Base-by-base conservation (phyloP, 2,113 vertebrate species). In the Podilymbus podiceps region DNA sequence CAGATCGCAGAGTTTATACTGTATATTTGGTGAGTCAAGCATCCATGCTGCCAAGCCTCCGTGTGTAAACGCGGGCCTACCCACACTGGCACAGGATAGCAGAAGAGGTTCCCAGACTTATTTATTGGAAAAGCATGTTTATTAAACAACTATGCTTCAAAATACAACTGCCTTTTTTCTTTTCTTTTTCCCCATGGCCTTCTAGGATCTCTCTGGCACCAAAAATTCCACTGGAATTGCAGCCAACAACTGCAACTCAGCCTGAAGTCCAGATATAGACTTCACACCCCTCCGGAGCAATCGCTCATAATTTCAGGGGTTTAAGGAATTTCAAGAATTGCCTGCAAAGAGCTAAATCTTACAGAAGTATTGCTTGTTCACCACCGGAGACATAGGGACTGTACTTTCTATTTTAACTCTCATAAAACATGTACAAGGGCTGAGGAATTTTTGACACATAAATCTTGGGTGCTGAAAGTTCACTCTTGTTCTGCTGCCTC, bases 341-440 rank as follows among this genome's bases (percentile, higher is more conserved):
- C 56, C 84, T 76, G 27, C 8, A 75, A 89, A 67, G 83, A 89
- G 27, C 78, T 95, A 96, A 96, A 97, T 95, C 95, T 96, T 93
- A 18, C 4, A 96, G 93, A 97, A 88, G 38, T 67, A 93, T 38
- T 87, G 68, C 64, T 86, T 2, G 0, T 69, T 94, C 75, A 64
- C 88, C 71, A 75, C 79, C 80, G 42, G 85, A 97, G 85, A 94
- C 86, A 52, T 3, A 75, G 74, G 79, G 91, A 85, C 89, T 90
- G 28, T 78, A 63, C 62, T 95, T 97, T 96, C 91, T 91, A 85
- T 96, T 97, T 97, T 92, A 93, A 73, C n/a, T 6, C 71, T 97
- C 95, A 91, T 95, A 97, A 98, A 98, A 88, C 82, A 96, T 88
- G 90, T 92, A 96, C 85, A 52, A 95, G 75, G 33, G 60, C 84